Conservation (phyloP, 2,888 invertebrate genomes). For the Incurvaria masculella region DNA sequence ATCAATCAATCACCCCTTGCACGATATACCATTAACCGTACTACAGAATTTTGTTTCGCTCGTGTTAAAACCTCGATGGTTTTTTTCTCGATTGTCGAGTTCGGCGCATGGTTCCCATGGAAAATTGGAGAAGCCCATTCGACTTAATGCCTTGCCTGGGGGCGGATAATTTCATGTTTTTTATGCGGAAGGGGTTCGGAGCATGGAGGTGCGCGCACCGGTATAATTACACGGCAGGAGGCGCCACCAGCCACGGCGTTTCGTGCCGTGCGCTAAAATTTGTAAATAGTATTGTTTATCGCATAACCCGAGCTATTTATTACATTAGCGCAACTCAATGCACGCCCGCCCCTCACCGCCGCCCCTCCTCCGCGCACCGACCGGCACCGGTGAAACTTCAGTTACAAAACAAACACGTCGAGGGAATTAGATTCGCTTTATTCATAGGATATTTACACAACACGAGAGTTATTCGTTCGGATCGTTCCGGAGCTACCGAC, state of each 20-base stretch:
- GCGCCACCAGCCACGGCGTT: not conserved
- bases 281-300: not conserved
- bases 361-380: slow-evolving; percentile 4
- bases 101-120: not conserved
- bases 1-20: too few relatives aligned
- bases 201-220: not conserved
- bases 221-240: not conserved
- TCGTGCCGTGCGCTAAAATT: not conserved
- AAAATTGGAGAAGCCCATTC: not conserved
- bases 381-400: not conserved
- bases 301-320: not conserved
- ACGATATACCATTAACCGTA: too few relatives aligned
- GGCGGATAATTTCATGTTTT: not conserved
- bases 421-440: not conserved
- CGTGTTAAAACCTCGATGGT: too few relatives aligned
- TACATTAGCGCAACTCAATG: slow-evolving; percentile 10
- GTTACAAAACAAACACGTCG: not conserved
- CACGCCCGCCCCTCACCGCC: slow-evolving; percentile 9
- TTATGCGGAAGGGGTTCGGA: not conserved
- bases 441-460: not conserved
- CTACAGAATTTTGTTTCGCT: too few relatives aligned
- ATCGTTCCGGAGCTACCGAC: too few relatives aligned
- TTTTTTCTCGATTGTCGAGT: too few relatives aligned
- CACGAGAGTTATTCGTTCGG: not conserved
- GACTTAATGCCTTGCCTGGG: not conserved